Percentiles rank a stretch among this genome's conserved stretches.
These are phyloP conservation scores for Creontiades dilutus DNA, from an alignment of 2,888 invertebrate species.

Conservation along the genomic window DNA sequence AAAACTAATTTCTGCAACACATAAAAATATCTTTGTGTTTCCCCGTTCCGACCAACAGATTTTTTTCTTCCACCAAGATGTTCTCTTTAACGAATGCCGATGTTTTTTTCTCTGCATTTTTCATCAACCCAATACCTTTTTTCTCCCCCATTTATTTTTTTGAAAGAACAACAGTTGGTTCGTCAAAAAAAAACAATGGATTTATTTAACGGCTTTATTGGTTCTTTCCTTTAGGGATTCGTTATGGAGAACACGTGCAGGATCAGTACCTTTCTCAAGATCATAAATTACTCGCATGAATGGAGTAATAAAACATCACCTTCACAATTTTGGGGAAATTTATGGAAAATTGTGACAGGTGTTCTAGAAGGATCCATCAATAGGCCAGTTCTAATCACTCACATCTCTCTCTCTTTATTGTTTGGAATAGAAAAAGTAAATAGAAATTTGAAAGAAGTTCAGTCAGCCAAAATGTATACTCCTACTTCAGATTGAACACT, in stretches of 20 bases:
- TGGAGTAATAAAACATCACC: background rate
- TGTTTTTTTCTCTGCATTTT: background rate
- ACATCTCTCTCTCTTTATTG: no score
- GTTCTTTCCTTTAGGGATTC: background rate
- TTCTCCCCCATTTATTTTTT: background rate
- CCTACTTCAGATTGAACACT: no score
- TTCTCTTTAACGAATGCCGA: background rate
- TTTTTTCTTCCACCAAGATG: background rate
- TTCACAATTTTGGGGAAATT: background rate
- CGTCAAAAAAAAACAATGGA: background rate
- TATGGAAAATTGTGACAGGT: no score
- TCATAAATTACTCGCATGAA: background rate
- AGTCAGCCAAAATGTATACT: no score
- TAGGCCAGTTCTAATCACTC: no score
- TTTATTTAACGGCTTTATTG: background rate
- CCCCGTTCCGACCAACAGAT: background rate
- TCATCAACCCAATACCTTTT: constrained; percentile 12
- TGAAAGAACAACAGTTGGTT: background rate
- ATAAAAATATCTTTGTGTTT: constrained; percentile 62
- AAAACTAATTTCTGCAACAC: constrained; percentile 63
- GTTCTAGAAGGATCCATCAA: no score
- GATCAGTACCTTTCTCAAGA: background rate
- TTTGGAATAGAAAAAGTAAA: no score
- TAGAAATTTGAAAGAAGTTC: no score
- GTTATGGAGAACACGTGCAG: constrained; percentile 7